These are phyloP conservation scores for Cryptus viduatorius DNA, from an alignment of 2,888 invertebrate species.

Conservation along the genomic window DNA sequence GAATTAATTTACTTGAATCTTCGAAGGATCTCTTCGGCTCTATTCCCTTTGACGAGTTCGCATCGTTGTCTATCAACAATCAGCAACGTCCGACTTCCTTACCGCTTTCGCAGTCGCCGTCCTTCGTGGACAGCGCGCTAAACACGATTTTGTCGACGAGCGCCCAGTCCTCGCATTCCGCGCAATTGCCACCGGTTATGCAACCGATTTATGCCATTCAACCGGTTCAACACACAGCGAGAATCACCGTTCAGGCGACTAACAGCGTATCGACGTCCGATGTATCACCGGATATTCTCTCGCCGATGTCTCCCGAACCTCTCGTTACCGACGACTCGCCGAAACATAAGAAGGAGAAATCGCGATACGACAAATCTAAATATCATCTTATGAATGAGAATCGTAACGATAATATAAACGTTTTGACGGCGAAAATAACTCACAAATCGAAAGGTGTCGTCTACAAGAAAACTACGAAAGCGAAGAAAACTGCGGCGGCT, in stretches of 20 bases:
- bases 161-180: conserved; percentile 67
- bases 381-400: conserved; percentile 86
- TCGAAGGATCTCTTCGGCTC: conserved; percentile 83
- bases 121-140: conserved; percentile 76
- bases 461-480: conserved; percentile 77
- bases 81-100: conserved; percentile 80
- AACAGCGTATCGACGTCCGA: conserved; percentile 76
- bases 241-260: conserved; percentile 75
- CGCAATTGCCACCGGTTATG: conserved; percentile 56
- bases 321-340: conserved; percentile 77
- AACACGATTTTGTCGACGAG: conserved; percentile 72
- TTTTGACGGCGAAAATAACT: conserved; percentile 76
- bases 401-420: conserved; percentile 81
- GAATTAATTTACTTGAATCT: conserved; percentile 60
- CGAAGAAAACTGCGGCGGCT: conserved; percentile 73
- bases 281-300: conserved; percentile 71
- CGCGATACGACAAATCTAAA: conserved; percentile 85
- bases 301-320: conserved; percentile 81
- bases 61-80: conserved; percentile 75
- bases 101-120: conserved; percentile 79
- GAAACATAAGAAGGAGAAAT: conserved; percentile 84
- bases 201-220: conserved; percentile 70
- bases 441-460: conserved; percentile 78
- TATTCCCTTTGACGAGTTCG: conserved; percentile 82
- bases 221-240: conserved; percentile 73